Base-by-base conservation (phyloP, 2,797 vertebrate genomes). In the Melanotaenia nigrans region DNA sequence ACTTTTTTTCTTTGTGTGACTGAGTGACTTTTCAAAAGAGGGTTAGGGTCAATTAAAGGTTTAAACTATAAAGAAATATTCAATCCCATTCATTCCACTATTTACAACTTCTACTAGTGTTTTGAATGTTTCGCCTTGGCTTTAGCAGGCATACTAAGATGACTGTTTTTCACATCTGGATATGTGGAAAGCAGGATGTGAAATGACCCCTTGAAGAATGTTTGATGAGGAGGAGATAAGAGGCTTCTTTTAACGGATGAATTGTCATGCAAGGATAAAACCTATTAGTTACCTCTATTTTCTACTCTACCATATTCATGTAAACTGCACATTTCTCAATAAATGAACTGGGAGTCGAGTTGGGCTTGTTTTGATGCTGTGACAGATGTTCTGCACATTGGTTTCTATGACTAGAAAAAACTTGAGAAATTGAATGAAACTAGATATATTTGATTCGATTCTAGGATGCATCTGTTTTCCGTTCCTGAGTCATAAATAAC, bases 401-500 rank as follows among this genome's bases (percentile, higher is more conserved):
- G 57, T 53, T 53, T 53, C 9, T 71, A 35, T 20, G 55, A 38
- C 28, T 25, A 18, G 30, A 18, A 56, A 13, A 69, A 24, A 40
- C 25, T 42, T 4, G 22, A 47, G 6, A 20, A 38, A 12, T 2
- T 3, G 4, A 51, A 59, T 36, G 20, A 20, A 59, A 32, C 20
- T 10, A 51, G n/a, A 22, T 24, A 49, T 22, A 13, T 33, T 16
- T 66, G 11, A 55, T 28, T 12, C 35, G 16, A 49, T 53, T 60
- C 7, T 33, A 18, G 57, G 62, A 42, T 67, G 64, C 30, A 28
- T 73, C 55, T n/a, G 22, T 32, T 18, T 68, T 47, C 45, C 3
- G 6, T 47, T 47, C 45, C 64, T 77, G 87, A 87, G 56, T 88
- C 80, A 86, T 1, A 28, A 56, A 61, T 77, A 71, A 85, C 64